These are phyloP conservation scores for Platycercus adscitus DNA, from an alignment of 2,113 vertebrate species.

Conservation along the genomic window DNA sequence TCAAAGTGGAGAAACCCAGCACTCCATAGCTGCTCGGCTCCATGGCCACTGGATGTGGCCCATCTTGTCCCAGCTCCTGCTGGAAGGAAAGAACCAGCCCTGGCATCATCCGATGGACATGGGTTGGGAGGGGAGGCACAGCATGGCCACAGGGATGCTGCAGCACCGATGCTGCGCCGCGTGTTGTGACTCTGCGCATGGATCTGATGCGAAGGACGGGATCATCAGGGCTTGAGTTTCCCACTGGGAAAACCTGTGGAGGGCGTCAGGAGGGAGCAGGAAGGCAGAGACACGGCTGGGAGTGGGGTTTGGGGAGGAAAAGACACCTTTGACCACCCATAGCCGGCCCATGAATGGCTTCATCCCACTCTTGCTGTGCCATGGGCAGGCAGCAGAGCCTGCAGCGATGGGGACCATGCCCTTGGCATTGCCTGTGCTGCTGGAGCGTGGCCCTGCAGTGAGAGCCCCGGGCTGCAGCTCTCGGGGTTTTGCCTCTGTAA, in stretches of 20 bases:
- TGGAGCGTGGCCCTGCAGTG: not conserved
- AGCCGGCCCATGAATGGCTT: not conserved
- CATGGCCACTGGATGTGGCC: not conserved
- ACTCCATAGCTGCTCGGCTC: accelerated
- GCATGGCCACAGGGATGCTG: accelerated
- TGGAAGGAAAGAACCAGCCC: not conserved
- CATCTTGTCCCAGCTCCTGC: not conserved
- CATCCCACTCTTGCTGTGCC: accelerated
- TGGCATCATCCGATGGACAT: accelerated
- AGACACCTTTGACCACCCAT: accelerated
- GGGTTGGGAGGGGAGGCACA: not conserved
- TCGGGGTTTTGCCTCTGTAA: constrained; percentile 16
- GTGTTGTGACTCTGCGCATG: accelerated
- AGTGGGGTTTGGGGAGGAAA: accelerated
- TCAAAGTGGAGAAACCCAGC: not conserved
- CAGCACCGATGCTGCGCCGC: not conserved
- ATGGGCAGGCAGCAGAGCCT: not conserved
- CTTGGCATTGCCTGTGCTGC: not conserved
- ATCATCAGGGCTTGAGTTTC: not conserved
- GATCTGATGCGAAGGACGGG: not conserved
- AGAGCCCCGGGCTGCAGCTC: not conserved
- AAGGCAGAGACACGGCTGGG: not conserved
- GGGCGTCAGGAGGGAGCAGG: not conserved
- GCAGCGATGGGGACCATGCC: accelerated
- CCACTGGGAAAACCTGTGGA: not conserved